phyloP scores from a whole-genome alignment of 2,888 invertebrate genomes.

The Nephrotoma guestfalica region DNA sequence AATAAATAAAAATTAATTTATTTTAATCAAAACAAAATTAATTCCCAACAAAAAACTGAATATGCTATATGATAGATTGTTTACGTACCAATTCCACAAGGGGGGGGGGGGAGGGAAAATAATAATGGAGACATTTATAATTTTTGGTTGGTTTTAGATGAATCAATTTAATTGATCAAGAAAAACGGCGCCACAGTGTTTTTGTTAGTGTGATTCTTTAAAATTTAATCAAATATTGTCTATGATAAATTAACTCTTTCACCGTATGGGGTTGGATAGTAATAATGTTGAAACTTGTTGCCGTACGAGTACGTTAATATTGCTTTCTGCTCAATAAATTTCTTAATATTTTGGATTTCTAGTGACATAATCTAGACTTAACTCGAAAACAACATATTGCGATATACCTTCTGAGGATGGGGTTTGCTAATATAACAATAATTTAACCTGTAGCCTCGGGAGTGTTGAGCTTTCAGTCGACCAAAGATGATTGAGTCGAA shows the following conservation, averaged over 20 bases:
- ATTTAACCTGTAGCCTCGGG: no score
- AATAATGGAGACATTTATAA: not conserved
- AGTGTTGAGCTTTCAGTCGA: no score
- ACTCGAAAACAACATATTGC: no score
- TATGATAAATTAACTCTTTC: not conserved
- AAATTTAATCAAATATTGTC: not conserved
- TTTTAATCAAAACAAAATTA: not conserved
- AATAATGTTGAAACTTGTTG: no score
- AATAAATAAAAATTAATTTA: not conserved
- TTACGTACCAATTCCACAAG: not conserved
- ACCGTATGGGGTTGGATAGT: not conserved
- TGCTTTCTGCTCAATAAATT: no score
- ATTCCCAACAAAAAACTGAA: not conserved
- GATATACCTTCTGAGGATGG: no score
- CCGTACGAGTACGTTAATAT: no score
- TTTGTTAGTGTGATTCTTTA: not conserved
- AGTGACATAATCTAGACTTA: no score
- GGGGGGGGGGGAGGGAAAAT: not conserved
- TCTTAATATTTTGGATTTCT: no score
- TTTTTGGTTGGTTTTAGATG: not conserved
- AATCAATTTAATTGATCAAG: not conserved
- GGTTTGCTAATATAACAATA: no score
- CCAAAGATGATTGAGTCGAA: no score
- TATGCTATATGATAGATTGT: not conserved
- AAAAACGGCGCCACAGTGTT: not conserved